Evolutionary conservation across 1,140 invertebrate genomes (phyloP).

Genomic region (Ostrea edulis): DNA sequence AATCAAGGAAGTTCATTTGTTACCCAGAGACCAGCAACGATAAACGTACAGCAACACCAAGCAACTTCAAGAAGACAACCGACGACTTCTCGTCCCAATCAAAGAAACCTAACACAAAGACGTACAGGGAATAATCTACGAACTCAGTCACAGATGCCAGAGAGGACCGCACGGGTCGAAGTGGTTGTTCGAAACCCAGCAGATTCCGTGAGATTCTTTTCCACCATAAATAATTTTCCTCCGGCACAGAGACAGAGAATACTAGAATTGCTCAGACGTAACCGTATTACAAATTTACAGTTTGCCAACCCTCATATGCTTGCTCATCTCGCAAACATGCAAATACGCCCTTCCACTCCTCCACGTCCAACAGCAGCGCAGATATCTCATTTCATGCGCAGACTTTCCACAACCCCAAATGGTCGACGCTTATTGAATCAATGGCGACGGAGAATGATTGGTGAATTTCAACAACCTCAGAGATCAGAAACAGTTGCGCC

Average conservation of each 20-base stretch:
- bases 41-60: not conserved
- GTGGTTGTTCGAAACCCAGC: not conserved
- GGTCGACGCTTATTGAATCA: not conserved
- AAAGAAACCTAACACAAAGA: not conserved
- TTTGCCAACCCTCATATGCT: constrained; percentile 4
- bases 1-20: not conserved
- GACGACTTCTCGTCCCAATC: not conserved
- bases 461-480: not conserved
- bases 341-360: not conserved
- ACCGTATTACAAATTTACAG: constrained; percentile 4
- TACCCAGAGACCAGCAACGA: not conserved
- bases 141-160: not conserved
- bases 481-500: constrained; percentile 23
- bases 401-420: not conserved
- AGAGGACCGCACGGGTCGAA: not conserved
- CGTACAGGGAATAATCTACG: not conserved
- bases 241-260: not conserved
- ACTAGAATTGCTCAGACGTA: constrained; percentile 9
- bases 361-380: not conserved
- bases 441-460: not conserved
- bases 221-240: constrained; percentile 12
- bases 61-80: not conserved
- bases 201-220: constrained; percentile 25
- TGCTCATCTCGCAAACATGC: not conserved
- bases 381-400: not conserved